These are phyloP conservation scores for Trachelus stipa DNA, from an alignment of 2,888 invertebrate genomes.

Conservation along the genomic window DNA sequence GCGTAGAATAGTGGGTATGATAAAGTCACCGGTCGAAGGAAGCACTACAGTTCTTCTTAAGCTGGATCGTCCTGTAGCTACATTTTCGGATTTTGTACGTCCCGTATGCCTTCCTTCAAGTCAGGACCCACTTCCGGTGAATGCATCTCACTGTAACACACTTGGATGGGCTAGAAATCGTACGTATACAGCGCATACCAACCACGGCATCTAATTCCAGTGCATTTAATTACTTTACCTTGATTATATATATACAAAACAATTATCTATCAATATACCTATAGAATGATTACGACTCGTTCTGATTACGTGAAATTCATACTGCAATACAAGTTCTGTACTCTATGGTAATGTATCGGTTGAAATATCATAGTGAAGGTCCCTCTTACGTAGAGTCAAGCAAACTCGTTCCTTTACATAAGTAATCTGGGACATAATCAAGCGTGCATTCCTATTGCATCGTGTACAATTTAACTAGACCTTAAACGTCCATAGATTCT, in stretches of 20 bases:
- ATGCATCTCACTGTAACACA: constrained; percentile 78
- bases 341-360: background rate
- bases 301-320: background rate
- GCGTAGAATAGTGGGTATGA: constrained; percentile 84
- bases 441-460: background rate
- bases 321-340: background rate
- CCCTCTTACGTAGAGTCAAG: background rate
- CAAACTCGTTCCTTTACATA: background rate
- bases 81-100: constrained; percentile 83
- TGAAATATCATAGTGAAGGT: background rate
- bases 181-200: constrained; percentile 45
- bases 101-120: constrained; percentile 83
- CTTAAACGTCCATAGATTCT: background rate
- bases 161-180: constrained; percentile 88
- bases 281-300: too few species aligned
- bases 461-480: background rate
- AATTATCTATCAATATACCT: background rate
- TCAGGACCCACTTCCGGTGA: constrained; percentile 61
- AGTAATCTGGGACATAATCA: background rate
- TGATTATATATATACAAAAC: background rate
- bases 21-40: constrained; percentile 90
- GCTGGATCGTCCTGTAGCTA: constrained; percentile 78
- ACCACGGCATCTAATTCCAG: background rate
- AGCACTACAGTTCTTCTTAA: constrained; percentile 86
- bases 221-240: background rate